A percentile compares a stretch with the other conserved stretches of the same genome.
Conservation (phyloP, 2,113 vertebrate species). For the Cromileptes altivelis region DNA sequence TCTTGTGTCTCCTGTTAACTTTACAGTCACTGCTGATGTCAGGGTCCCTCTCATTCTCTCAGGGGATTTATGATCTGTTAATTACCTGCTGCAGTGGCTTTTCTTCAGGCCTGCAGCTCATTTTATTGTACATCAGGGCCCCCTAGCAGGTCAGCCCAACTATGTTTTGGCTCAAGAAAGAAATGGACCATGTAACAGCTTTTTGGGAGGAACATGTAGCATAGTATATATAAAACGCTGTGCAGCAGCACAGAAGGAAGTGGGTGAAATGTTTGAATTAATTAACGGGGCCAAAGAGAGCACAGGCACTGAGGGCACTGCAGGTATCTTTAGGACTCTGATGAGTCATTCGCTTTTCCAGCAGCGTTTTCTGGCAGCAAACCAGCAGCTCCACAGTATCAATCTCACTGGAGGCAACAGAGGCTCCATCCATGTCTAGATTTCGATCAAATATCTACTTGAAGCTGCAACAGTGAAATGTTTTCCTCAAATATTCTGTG, state of each 20-base stretch:
- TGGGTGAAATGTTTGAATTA: not conserved
- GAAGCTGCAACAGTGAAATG: not conserved
- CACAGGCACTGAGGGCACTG: slow-evolving; percentile 14
- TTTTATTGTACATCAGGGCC: slow-evolving; percentile 15
- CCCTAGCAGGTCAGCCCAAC: slow-evolving; percentile 9
- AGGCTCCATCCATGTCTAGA: not conserved
- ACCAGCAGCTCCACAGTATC: not conserved
- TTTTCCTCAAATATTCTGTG: not conserved
- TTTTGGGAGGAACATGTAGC: not conserved
- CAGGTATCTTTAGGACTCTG: slow-evolving; percentile 14
- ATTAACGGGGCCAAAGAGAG: not conserved
- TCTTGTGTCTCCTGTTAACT: not conserved
- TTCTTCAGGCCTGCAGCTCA: not conserved
- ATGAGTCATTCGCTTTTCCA: slow-evolving; percentile 34
- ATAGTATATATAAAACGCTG: not conserved
- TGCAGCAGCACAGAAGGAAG: not conserved
- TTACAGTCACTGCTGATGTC: slow-evolving; percentile 12
- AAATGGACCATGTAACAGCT: slow-evolving; percentile 14
- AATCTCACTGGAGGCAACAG: not conserved
- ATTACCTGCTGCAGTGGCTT: slow-evolving; percentile 5
- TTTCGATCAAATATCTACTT: not conserved
- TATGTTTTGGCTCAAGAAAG: slow-evolving; percentile 17
- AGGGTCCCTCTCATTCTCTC: slow-evolving; percentile 5
- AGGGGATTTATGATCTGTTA: slow-evolving; percentile 46
- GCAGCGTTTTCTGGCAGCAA: slow-evolving; percentile 14